phyloP scores from a whole-genome alignment of 2,797 vertebrate genomes.

The Gobio occitaniae region DNA sequence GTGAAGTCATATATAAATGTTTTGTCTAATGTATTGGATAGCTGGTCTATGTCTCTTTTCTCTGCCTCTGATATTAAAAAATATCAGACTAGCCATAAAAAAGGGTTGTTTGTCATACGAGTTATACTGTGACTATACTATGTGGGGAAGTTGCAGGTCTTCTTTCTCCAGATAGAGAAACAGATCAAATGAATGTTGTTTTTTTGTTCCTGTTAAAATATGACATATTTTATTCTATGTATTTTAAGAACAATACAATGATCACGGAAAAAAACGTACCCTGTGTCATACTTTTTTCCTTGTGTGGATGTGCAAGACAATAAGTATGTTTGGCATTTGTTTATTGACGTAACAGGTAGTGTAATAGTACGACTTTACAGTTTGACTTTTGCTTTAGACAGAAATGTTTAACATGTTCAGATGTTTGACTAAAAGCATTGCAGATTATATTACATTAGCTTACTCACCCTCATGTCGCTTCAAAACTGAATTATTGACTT shows the following conservation, averaged over 20 bases:
- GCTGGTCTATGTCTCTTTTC: slow-evolving; percentile 29
- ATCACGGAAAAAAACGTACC: neutral
- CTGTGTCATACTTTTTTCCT: neutral
- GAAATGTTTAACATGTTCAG: slow-evolving; percentile 67
- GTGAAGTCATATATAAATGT: neutral
- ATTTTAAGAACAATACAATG: slow-evolving; percentile 29
- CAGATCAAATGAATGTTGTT: neutral
- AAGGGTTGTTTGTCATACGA: neutral
- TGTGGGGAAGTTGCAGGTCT: slow-evolving; percentile 38
- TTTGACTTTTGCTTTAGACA: slow-evolving; percentile 65
- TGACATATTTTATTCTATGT: neutral
- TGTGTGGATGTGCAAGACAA: slow-evolving; percentile 3
- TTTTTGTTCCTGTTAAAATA: slow-evolving; percentile 20
- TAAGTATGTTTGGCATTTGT: slow-evolving; percentile 16
- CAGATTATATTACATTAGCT: slow-evolving; percentile 58
- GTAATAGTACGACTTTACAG: slow-evolving; percentile 67
- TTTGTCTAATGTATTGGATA: slow-evolving; percentile 9
- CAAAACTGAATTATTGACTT: neutral
- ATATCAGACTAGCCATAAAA: neutral
- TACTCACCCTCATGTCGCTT: neutral
- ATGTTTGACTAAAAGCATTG: slow-evolving; percentile 70
- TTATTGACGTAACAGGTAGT: slow-evolving; percentile 45
- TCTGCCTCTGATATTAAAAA: neutral
- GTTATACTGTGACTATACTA: neutral
- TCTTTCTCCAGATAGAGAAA: slow-evolving; percentile 18